These are phyloP conservation scores for Gryon sp. DNA, from an alignment of 1,140 invertebrate species.

Conservation along the genomic window DNA sequence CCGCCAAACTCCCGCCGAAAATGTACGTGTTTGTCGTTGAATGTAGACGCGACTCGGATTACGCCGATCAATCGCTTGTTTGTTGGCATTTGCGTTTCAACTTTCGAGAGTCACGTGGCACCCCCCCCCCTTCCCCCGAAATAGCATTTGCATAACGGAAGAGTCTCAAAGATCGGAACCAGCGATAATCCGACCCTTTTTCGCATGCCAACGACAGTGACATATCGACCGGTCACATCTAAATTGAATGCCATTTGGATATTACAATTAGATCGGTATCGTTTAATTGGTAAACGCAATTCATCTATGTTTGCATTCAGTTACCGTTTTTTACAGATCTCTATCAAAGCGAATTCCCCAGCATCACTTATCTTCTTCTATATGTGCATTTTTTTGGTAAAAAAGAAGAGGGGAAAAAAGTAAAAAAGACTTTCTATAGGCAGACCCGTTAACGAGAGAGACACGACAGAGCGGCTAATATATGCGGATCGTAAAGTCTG, in stretches of 20 bases:
- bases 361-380: too few relatives aligned
- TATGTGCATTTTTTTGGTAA: too few relatives aligned
- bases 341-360: too few relatives aligned
- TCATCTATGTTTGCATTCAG: too few relatives aligned
- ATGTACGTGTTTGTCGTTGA: slow-evolving; percentile 13
- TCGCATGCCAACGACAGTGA: not conserved
- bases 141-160: slow-evolving; percentile 65
- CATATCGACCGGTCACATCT: slow-evolving; percentile 9
- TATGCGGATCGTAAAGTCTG: slow-evolving; percentile 66
- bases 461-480: slow-evolving; percentile 52
- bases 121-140: too few relatives aligned
- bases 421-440: too few relatives aligned
- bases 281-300: too few relatives aligned
- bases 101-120: slow-evolving; percentile 6
- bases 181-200: slow-evolving; percentile 46
- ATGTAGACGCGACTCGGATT: slow-evolving; percentile 21
- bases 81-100: slow-evolving; percentile 10
- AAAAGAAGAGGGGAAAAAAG: too few relatives aligned
- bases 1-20: slow-evolving; percentile 13
- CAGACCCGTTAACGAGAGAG: slow-evolving; percentile 33
- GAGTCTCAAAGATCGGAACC: slow-evolving; percentile 18
- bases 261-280: slow-evolving; percentile 40
- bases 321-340: too few relatives aligned
- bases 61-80: slow-evolving; percentile 41
- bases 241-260: slow-evolving; percentile 41